phyloP scores from a whole-genome alignment of 1,140 invertebrate species.

The Lasaia peninsularis region DNA sequence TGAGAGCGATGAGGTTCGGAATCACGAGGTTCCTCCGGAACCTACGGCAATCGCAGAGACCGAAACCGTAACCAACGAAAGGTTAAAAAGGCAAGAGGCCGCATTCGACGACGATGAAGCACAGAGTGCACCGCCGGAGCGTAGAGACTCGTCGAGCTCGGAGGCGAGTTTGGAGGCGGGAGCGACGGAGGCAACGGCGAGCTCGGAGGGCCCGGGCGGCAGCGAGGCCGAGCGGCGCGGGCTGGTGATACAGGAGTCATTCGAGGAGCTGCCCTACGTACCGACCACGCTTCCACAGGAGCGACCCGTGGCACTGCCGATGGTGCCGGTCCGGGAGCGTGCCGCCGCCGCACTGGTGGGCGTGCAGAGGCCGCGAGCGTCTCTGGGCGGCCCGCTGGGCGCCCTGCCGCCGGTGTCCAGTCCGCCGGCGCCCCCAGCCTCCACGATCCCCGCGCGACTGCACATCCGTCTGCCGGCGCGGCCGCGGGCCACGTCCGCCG shows the following conservation, averaged over 20 bases:
- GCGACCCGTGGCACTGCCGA: constrained; percentile 87
- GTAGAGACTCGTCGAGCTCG: background rate
- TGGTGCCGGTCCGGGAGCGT: constrained; percentile 86
- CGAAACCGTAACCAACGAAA: background rate
- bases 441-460: constrained; percentile 19
- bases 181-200: constrained; percentile 81
- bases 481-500: constrained; percentile 31
- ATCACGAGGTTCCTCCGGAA: constrained; percentile 10
- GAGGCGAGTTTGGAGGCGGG: constrained; percentile 62
- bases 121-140: background rate
- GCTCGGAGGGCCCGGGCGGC: constrained; percentile 83
- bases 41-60: background rate
- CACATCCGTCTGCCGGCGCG: constrained; percentile 41
- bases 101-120: constrained; percentile 53
- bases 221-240: constrained; percentile 83
- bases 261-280: constrained; percentile 91
- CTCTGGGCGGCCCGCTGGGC: constrained; percentile 82
- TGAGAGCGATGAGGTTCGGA: constrained; percentile 37
- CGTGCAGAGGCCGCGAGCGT: constrained; percentile 91
- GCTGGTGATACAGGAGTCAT: constrained; percentile 88
- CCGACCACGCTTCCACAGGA: constrained; percentile 91
- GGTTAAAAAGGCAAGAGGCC: constrained; percentile 6
- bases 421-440: constrained; percentile 86
- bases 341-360: constrained; percentile 87
- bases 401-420: constrained; percentile 78